These are phyloP conservation scores for Dilophus febrilis DNA, from an alignment of 2,888 invertebrate species.

Conservation along the genomic window DNA sequence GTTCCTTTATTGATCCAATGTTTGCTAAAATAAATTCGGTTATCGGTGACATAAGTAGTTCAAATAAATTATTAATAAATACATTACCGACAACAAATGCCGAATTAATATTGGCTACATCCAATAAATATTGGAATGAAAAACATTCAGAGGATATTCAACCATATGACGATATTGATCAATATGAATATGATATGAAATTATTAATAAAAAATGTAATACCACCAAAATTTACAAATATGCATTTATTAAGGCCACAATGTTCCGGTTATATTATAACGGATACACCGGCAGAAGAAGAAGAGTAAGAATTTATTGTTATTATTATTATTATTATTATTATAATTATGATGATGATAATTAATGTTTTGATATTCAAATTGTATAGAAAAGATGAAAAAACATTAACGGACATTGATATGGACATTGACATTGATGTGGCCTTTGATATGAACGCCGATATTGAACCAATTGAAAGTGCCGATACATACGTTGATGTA, in stretches of 20 bases:
- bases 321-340: neutral
- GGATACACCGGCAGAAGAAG: slow-evolving; percentile 21
- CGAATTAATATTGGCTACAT: slow-evolving; percentile 17
- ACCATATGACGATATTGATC: slow-evolving; percentile 15
- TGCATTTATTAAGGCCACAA: slow-evolving; percentile 19
- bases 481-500: slow-evolving; percentile 25
- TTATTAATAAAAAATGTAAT: slow-evolving; percentile 9
- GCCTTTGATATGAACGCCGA: slow-evolving; percentile 47
- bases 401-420: slow-evolving; percentile 14
- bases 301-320: slow-evolving; percentile 10
- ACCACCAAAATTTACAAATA: slow-evolving; percentile 6
- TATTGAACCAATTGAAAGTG: slow-evolving; percentile 36
- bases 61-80: slow-evolving; percentile 41
- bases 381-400: neutral
- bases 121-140: slow-evolving; percentile 3
- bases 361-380: neutral
- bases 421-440: slow-evolving; percentile 35
- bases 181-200: slow-evolving; percentile 19
- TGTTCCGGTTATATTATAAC: slow-evolving; percentile 24
- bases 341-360: neutral
- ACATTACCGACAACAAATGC: slow-evolving; percentile 36
- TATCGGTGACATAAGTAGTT: slow-evolving; percentile 41
- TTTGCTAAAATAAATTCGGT: slow-evolving; percentile 42
- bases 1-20: slow-evolving; percentile 36
- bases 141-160: neutral